A percentile compares a stretch with the other conserved stretches of the same genome.
These are phyloP conservation scores for Gryon sp. DNA, from an alignment of 1,140 invertebrate species.

Conservation along the genomic window DNA sequence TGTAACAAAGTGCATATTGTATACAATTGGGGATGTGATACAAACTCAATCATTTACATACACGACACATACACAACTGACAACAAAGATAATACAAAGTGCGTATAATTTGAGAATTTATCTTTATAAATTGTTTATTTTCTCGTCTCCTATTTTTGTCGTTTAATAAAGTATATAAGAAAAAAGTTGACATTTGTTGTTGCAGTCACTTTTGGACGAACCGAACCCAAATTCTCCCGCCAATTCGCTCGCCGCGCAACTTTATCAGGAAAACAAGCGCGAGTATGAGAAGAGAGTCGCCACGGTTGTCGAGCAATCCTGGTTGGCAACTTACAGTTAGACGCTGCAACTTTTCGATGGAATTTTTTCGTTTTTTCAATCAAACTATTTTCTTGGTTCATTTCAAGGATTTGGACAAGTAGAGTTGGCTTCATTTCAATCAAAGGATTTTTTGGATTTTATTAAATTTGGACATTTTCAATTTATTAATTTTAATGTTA, in stretches of 20 bases:
- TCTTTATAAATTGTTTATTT: slow-evolving; percentile 60
- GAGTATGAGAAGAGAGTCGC: slow-evolving; percentile 87
- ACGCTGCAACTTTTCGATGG: too few relatives aligned
- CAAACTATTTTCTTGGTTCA: too few relatives aligned
- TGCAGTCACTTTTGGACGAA: slow-evolving; percentile 83
- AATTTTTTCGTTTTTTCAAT: too few relatives aligned
- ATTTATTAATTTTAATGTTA: too few relatives aligned
- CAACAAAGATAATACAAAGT: slow-evolving; percentile 73
- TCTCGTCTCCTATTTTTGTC: slow-evolving; percentile 60
- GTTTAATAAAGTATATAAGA: slow-evolving; percentile 54
- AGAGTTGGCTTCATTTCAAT: too few relatives aligned
- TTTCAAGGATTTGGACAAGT: too few relatives aligned
- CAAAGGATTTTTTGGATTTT: too few relatives aligned
- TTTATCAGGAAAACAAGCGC: slow-evolving; percentile 84
- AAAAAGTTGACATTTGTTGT: slow-evolving; percentile 67
- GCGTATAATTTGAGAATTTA: slow-evolving; percentile 73
- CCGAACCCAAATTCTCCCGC: slow-evolving; percentile 87
- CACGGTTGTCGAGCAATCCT: slow-evolving; percentile 85
- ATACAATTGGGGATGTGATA: slow-evolving; percentile 49
- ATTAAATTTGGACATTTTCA: too few relatives aligned
- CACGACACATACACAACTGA: slow-evolving; percentile 62
- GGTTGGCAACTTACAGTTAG: too few relatives aligned
- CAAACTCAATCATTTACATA: slow-evolving; percentile 65
- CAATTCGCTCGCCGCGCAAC: slow-evolving; percentile 85
- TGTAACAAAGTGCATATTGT: slow-evolving; percentile 40